phyloP scores from a whole-genome alignment of 2,888 invertebrate genomes.

The Lithophane semibrunnea region DNA sequence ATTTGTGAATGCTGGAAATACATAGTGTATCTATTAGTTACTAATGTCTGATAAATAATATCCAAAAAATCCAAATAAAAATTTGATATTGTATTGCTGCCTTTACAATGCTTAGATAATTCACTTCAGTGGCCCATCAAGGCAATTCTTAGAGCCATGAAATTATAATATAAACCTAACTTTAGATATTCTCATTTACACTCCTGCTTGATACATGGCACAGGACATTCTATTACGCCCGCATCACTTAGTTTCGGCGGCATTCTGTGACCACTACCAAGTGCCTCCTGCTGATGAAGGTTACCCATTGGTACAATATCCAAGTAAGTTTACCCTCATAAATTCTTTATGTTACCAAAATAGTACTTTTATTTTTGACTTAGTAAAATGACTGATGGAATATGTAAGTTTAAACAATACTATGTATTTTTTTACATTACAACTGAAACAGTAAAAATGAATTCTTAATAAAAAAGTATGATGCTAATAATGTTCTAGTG shows the following conservation, averaged over 20 bases:
- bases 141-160: slow-evolving; percentile 9
- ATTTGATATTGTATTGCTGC: slow-evolving; percentile 5
- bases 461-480: slow-evolving; percentile 5
- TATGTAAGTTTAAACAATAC: slow-evolving; percentile 6
- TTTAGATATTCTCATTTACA: slow-evolving; percentile 9
- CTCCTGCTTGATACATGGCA: slow-evolving; percentile 4
- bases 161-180: slow-evolving; percentile 34
- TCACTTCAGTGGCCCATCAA: neutral
- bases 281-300: neutral
- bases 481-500: slow-evolving; percentile 12
- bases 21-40: slow-evolving; percentile 12
- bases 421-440: neutral
- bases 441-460: slow-evolving; percentile 6
- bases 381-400: slow-evolving; percentile 4
- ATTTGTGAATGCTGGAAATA: slow-evolving; percentile 15
- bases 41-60: slow-evolving; percentile 10
- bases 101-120: slow-evolving; percentile 1
- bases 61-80: slow-evolving; percentile 14
- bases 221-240: neutral
- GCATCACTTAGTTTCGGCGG: neutral
- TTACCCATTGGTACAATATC: neutral
- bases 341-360: neutral
- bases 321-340: neutral
- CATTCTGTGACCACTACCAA: neutral
- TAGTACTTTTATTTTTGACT: slow-evolving; percentile 6